Percentiles rank a stretch among this genome's conserved stretches.
These are phyloP conservation scores for Elephas maximus DNA, from an alignment of 2,113 vertebrate genomes.

Conservation along the genomic window DNA sequence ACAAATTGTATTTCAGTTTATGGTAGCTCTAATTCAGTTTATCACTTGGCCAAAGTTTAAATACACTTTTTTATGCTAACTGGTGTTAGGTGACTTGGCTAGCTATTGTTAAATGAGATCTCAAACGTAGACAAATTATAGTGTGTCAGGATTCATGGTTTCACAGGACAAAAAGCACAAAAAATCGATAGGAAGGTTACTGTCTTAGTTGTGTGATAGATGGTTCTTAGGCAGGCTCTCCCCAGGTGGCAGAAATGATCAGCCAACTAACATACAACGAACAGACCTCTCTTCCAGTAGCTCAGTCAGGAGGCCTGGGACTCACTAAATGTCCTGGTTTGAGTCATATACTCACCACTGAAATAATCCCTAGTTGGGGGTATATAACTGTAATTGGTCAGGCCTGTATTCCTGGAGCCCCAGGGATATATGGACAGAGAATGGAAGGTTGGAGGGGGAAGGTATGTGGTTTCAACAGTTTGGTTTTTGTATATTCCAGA, in stretches of 20 bases:
- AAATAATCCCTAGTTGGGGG: not conserved
- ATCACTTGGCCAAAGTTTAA: not conserved
- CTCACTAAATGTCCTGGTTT: not conserved
- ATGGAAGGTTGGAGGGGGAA: not conserved
- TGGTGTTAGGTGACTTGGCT: not conserved
- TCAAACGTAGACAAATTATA: not conserved
- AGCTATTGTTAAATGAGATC: constrained; percentile 8
- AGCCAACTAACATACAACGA: not conserved
- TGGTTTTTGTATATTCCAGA: constrained; percentile 44
- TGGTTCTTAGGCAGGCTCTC: not conserved
- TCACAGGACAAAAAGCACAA: not conserved
- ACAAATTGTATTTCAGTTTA: not conserved
- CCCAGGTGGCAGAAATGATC: not conserved
- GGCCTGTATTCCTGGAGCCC: not conserved
- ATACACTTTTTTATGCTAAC: not conserved
- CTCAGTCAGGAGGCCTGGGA: not conserved
- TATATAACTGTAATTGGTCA: not conserved
- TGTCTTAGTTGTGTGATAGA: not conserved
- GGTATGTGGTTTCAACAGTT: not conserved
- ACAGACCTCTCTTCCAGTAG: not conserved
- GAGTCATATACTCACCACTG: not conserved
- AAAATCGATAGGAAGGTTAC: not conserved
- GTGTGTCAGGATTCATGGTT: not conserved
- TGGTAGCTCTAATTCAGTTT: not conserved
- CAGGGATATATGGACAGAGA: not conserved